Conservation (phyloP, 2,113 vertebrate genomes). For the Centropus bengalensis region DNA sequence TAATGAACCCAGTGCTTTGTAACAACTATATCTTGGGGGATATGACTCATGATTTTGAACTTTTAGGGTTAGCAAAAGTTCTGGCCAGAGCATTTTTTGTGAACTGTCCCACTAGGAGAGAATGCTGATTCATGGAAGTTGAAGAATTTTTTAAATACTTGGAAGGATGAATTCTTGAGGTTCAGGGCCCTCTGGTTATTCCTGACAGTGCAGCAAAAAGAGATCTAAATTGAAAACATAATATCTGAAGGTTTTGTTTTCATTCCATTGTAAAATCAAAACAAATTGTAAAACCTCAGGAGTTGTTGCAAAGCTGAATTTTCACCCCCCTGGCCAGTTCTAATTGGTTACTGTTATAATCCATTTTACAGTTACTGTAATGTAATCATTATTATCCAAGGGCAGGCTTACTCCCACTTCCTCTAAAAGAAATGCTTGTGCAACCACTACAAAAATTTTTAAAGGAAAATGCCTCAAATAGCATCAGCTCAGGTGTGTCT, state of each 20-base stretch:
- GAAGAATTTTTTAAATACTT: conserved; percentile 56
- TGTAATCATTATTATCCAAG: not conserved
- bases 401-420: not conserved
- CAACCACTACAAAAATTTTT: not conserved
- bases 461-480: not conserved
- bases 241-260: conserved; percentile 64
- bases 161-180: conserved; percentile 54
- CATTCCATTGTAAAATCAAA: conserved; percentile 66
- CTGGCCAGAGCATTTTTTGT: not conserved
- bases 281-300: conserved; percentile 71
- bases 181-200: conserved; percentile 52
- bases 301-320: conserved; percentile 37
- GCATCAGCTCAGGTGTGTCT: not conserved
- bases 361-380: conserved; percentile 23
- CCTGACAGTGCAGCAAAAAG: conserved; percentile 50
- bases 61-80: conserved; percentile 42
- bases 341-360: conserved; percentile 11
- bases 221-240: conserved; percentile 63
- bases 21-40: not conserved
- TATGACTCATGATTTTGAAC: conserved; percentile 16
- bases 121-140: conserved; percentile 48
- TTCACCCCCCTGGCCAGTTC: conserved; percentile 23
- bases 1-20: not conserved
- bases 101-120: conserved; percentile 38
- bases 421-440: not conserved